Evolutionary conservation across 2,888 invertebrate genomes (phyloP).

Genomic region (Nomada hirtipes): DNA sequence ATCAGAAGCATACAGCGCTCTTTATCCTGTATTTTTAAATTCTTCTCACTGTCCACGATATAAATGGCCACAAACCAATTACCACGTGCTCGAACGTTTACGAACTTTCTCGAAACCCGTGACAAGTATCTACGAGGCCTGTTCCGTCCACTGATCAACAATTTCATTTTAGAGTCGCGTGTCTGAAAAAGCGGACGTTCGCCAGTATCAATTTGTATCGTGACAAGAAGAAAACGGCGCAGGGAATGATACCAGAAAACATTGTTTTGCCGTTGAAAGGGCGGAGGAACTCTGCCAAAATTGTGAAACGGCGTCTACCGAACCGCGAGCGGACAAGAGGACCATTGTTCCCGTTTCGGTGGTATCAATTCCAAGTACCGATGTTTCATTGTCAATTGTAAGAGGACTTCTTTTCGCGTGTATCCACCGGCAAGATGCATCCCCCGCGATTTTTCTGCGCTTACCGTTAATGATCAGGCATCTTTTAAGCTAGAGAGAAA

Average conservation of each 20-base stretch:
- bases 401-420: not conserved
- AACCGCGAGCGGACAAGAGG: constrained; percentile 11
- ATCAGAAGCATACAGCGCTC: not conserved
- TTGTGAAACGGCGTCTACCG: constrained; percentile 13
- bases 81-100: not conserved
- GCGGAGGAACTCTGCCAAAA: constrained; percentile 24
- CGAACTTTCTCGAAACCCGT: not conserved
- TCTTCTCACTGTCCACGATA: not conserved
- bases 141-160: not conserved
- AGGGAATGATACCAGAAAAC: not conserved
- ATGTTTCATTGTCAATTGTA: constrained; percentile 23
- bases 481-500: not conserved
- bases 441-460: not conserved
- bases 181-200: not conserved
- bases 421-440: not conserved
- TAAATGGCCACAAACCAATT: not conserved
- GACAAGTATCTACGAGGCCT: not conserved
- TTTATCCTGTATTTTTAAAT: not conserved
- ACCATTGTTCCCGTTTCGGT: constrained; percentile 27
- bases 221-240: not conserved
- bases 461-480: not conserved
- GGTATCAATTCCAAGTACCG: constrained; percentile 21
- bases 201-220: not conserved
- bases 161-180: not conserved
- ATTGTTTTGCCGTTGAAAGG: constrained; percentile 31